Percentiles rank a stretch among this genome's conserved stretches.
Evolutionary conservation across 1,140 invertebrate species (phyloP).

Genomic region (Delia radicum): DNA sequence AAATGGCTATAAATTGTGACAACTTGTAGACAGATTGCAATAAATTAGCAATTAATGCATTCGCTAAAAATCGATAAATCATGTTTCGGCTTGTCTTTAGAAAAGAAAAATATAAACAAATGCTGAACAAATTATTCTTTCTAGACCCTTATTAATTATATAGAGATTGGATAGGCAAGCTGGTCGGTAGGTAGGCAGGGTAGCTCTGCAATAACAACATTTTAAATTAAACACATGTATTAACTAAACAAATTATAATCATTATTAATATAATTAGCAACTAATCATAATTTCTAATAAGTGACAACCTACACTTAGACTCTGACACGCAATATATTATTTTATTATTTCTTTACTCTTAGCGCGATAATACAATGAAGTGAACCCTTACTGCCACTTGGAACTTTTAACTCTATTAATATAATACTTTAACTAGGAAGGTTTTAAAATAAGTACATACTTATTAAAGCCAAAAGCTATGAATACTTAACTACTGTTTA

Average conservation of each 20-base stretch:
- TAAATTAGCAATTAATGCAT: constrained; percentile 14
- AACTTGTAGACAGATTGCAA: constrained; percentile 16
- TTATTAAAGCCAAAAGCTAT: no score
- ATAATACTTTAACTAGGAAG: background rate
- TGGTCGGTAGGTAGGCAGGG: background rate
- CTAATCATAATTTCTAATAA: constrained; percentile 5
- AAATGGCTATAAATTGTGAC: constrained; percentile 15
- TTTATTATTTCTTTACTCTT: background rate
- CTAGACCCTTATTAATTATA: background rate
- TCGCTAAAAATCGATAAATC: background rate
- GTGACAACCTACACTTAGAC: background rate
- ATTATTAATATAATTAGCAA: constrained; percentile 1
- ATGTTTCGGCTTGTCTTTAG: background rate
- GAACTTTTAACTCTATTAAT: background rate
- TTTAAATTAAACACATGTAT: background rate
- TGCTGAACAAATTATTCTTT: background rate
- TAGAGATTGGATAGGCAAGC: background rate
- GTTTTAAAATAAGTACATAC: no score
- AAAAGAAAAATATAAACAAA: background rate
- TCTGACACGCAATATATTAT: background rate
- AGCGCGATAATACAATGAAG: no score
- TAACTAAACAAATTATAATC: constrained; percentile 2
- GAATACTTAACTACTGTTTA: no score
- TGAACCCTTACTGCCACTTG: background rate
- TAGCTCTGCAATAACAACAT: no score